Evolutionary conservation across 2,888 invertebrate genomes (phyloP), one percentile per base, ranked within the genome.

Genomic region (Carterocephalus palaemon): DNA sequence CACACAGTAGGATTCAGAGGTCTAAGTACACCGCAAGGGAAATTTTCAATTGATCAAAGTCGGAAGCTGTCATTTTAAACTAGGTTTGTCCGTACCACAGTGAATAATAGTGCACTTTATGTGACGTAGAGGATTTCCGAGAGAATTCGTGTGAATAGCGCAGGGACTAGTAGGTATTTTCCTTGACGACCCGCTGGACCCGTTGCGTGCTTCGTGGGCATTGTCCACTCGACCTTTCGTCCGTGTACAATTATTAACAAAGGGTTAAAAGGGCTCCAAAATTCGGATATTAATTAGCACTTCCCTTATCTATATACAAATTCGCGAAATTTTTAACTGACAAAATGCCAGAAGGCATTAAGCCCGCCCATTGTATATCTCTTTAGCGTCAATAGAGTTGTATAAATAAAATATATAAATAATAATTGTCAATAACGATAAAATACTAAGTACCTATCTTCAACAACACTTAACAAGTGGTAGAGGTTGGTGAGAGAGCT

Each of bases 61-160:
- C 57, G 57, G 65, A 67, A 70, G 67, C 64, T 70, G 74, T 73
- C 71, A 66, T 63, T 53, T 65, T 63, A 62, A 65, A 72, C 67
- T 69, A 62, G 64, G 64, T 65, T 66, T 59, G 57, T 60, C 54
- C 47, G 39, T 60, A 62, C 62, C 59, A 56, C 56, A 57, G 64
- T 76, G 78, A 79, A 73, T 81, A 77, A 80, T 78, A 74, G 80
- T 76, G 71, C 70, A 75, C 67, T 79, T 73, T 71, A 68, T 71
- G 58, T 73, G 75, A 75, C 75, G 72, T 67, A 57, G 60, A 62
- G 75, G 73, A 74, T 77, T 77, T 67, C 51, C 54, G 59, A 65
- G 64, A 70, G 70, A 66, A 74, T 74, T 72, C 65, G 62, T 65
- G 67, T 72, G 78, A 75, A 74, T 72, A 65, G 64, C 56, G 19